These are phyloP conservation scores for Scomber japonicus DNA, from an alignment of 2,113 vertebrate species.

Conservation along the genomic window DNA sequence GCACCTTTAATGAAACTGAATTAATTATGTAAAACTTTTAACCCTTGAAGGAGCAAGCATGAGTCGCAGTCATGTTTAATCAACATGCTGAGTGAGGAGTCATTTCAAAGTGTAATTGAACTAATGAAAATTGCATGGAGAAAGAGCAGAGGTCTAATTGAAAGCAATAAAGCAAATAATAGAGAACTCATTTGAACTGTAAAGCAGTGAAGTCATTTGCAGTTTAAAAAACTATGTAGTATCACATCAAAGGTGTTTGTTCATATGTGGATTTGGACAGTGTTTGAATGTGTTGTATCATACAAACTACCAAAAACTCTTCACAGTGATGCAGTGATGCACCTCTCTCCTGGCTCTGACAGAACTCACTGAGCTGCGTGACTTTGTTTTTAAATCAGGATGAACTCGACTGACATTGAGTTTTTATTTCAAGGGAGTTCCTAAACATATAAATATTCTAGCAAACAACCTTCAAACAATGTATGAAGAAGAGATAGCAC, in stretches of 20 bases:
- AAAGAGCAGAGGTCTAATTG: slow-evolving; percentile 63
- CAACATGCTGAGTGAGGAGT: slow-evolving; percentile 54
- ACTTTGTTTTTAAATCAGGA: not conserved
- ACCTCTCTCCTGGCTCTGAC: slow-evolving; percentile 26
- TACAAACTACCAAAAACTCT: not conserved
- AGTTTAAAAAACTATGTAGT: slow-evolving; percentile 26
- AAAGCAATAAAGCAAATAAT: slow-evolving; percentile 65
- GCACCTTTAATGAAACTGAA: not conserved
- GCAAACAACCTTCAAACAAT: not conserved
- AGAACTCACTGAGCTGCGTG: slow-evolving; percentile 23
- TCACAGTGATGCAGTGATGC: slow-evolving; percentile 25
- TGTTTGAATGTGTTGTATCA: not conserved
- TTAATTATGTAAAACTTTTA: not conserved
- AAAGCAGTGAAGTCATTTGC: slow-evolving; percentile 14
- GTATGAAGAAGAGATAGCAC: not conserved
- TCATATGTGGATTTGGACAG: not conserved
- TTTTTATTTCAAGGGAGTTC: not conserved
- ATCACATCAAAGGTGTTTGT: not conserved
- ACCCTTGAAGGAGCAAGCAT: slow-evolving; percentile 3
- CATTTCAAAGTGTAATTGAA: slow-evolving; percentile 66
- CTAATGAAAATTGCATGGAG: slow-evolving; percentile 52
- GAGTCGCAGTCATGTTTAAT: slow-evolving; percentile 69
- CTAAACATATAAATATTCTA: not conserved
- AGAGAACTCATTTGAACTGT: slow-evolving; percentile 53
- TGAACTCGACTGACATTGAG: not conserved